phyloP scores from a whole-genome alignment of 2,888 invertebrate species.

The Caenorhabditis afra region DNA sequence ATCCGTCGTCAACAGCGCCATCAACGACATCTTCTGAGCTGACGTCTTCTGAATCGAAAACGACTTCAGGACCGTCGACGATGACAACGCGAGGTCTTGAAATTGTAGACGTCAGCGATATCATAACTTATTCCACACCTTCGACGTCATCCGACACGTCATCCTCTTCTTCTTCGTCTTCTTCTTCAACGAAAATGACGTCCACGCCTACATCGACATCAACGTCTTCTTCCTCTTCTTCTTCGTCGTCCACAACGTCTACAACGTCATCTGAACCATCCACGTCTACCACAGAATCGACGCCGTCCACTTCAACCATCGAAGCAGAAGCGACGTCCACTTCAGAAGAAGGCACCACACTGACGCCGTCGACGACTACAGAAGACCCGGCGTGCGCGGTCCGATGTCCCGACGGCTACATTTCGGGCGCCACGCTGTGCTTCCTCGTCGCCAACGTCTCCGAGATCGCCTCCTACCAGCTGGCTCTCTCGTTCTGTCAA shows the following conservation, averaged over 20 bases:
- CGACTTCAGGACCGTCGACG: slow-evolving; percentile 1
- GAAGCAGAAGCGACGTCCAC: neutral
- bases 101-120: slow-evolving; percentile 7
- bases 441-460: slow-evolving; percentile 20
- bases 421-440: slow-evolving; percentile 33
- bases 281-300: neutral
- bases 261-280: neutral
- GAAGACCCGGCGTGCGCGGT: slow-evolving; percentile 25
- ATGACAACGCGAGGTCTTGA: neutral
- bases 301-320: neutral
- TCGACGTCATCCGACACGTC: neutral
- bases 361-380: slow-evolving; percentile 3
- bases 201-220: neutral
- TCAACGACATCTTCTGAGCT: neutral
- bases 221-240: neutral
- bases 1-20: neutral
- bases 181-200: neutral
- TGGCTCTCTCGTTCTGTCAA: slow-evolving; percentile 46
- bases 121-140: slow-evolving; percentile 6
- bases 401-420: slow-evolving; percentile 47
- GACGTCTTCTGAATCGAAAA: neutral
- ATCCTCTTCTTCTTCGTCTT: no score
- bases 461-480: slow-evolving; percentile 45
- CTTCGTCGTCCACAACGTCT: neutral
- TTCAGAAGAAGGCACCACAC: neutral